Evolutionary conservation across 2,113 vertebrate species (phyloP), one percentile per base, ranked within the genome.

Genomic region (Oncorhynchus gorbuscha): DNA sequence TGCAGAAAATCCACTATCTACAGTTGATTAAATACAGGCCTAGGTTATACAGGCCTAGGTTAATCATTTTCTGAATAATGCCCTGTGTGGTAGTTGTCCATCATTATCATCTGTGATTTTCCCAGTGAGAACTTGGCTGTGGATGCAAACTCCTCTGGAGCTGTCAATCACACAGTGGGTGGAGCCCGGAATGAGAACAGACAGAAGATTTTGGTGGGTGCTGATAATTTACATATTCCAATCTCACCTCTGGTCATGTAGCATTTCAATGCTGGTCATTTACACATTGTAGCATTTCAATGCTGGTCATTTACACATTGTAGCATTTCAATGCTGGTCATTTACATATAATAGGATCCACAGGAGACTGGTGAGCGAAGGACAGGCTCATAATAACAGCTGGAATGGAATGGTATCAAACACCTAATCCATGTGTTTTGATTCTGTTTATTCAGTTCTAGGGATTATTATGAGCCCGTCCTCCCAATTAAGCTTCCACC

Each of bases 121-220:
- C 3, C 5, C 71, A 90, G 95, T 79, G 92, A 88, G 81, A 93
- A 91, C 74, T 76, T 80, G 55, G 80, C 77, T 20, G 85, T 86
- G 67, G 92, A 92, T 66, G 89, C 89, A 18, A 83, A 89, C 80
- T 89, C 85, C n/a, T 91, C 93, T 0, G 83, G 86, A 59, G 86
- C 93, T 28, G 80, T 91, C 83, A 89, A 71, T 30, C 92, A 92
- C 24, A 93, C 91, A 0, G 82, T 88, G 72, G 91, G 73, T 9
- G 92, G 90, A 76, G 89, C 93, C 22, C 93, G 94, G 76, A 95
- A 94, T 81, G 92, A 94, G 85, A 95, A 92, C 74, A 82, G 89
- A 79, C 88, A 88, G 70, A 94, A 91, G 86, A 91, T 80, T 80
- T 83, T 86, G 85, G 95, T 97, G 85, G 74, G 92, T 89, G 71